These are phyloP conservation scores for Carlito syrichta DNA, from an alignment of 2,113 vertebrate species.

Conservation along the genomic window DNA sequence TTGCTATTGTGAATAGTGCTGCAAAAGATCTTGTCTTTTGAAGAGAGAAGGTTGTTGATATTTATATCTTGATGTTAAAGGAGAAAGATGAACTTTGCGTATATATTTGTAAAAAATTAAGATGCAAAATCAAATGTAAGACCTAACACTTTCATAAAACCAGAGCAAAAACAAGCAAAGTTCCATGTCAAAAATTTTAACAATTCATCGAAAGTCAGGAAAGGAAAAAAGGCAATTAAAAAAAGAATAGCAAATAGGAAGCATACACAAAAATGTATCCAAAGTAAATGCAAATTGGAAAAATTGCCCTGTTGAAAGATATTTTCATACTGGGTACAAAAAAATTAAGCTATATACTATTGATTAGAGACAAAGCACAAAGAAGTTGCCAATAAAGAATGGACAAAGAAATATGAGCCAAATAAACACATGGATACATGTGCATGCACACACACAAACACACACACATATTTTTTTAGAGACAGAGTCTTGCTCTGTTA, in stretches of 20 bases:
- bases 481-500: too few relatives aligned
- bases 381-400: background rate
- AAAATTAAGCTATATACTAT: background rate
- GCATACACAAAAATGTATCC: background rate
- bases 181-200: background rate
- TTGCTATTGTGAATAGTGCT: too few relatives aligned
- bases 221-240: background rate
- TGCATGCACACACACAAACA: too few relatives aligned
- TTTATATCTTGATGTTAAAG: background rate
- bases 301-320: background rate
- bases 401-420: background rate
- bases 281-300: too few relatives aligned
- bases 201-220: background rate
- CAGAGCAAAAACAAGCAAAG: background rate
- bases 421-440: rapidly evolving
- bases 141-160: background rate
- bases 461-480: too few relatives aligned
- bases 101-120: background rate
- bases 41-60: background rate
- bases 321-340: background rate
- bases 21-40: too few relatives aligned
- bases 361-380: background rate
- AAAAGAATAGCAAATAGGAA: background rate
- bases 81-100: background rate
- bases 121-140: background rate